Evolutionary conservation across 2,113 vertebrate genomes (phyloP), one percentile per base, ranked within the genome.

Genomic region (Sclerurus mexicanus): DNA sequence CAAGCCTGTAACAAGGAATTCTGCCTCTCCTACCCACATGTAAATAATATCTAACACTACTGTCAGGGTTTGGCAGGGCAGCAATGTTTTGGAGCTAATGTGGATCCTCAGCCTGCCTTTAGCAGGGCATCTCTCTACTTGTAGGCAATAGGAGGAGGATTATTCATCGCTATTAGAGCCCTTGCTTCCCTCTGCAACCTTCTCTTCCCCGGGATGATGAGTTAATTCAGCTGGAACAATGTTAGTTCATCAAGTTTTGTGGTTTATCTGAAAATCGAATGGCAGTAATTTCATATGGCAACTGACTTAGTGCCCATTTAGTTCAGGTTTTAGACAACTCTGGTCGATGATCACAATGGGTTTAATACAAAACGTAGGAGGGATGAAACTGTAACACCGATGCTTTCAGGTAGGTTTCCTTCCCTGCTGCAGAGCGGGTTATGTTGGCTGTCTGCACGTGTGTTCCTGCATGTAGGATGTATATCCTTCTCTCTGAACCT

Each of bases 191-290:
- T 90, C 35, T 35, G 71, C 96, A 98, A 71, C 89, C 87, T 85
- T 52, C 95, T 95, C 75, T 87, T 97, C 83, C 89, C 25, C 17
- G 27, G 71, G 81, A 96, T 95, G 97, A 98, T 96, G 95, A 96
- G 93, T 96, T 97, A 97, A 97, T 97, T 97, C 96, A 97, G 93
- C 95, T 95, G 94, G 95, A 98, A 97, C 95, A 85, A 94, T 27
- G 53, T 89, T 97, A 96, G 96, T 97, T 98, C 96, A 97, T 96
- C 93, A 96, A 91, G 92, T 94, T 96, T 92, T 97, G 96, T 89
- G 95, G 96, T 96, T 97, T 96, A 98, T 97, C 96, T 96, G 83
- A 96, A 96, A 97, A 98, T 98, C 87, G 89, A 97, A 98, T 91
- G 53, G 93, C 93, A 95, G 85, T 96, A 96, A 97, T 97, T 96